These are phyloP conservation scores for Brachionus paranguensis DNA, from an alignment of 1,140 invertebrate species.

Conservation along the genomic window DNA sequence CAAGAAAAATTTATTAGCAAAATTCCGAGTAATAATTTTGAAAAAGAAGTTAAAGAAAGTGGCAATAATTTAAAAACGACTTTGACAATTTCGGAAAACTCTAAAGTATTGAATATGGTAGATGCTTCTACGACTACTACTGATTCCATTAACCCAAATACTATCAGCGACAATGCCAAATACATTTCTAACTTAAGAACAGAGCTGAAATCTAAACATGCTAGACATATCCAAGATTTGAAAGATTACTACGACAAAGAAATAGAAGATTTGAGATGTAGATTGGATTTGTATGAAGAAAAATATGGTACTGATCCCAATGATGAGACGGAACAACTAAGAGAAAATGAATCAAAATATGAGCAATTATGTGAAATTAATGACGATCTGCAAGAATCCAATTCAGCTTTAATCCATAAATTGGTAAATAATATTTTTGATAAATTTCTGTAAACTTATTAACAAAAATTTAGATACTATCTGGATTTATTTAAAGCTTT, in stretches of 20 bases:
- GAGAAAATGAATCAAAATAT: constrained; percentile 14
- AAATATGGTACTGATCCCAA: neutral
- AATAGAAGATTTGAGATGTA: neutral
- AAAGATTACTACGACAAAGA: constrained; percentile 37
- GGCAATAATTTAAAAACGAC: neutral
- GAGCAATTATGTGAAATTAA: neutral
- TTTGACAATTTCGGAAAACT: neutral
- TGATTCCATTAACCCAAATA: neutral
- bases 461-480: too few relatives aligned
- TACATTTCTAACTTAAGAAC: constrained; percentile 19
- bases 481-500: too few relatives aligned
- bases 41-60: neutral
- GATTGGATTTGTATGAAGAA: neutral
- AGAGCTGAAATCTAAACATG: constrained; percentile 23
- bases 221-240: constrained; percentile 17
- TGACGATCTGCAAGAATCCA: neutral
- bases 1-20: constrained; percentile 9
- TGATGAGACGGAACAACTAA: neutral
- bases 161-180: constrained; percentile 18
- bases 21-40: neutral
- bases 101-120: neutral
- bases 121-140: neutral
- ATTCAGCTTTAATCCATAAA: neutral
- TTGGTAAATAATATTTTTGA: neutral
- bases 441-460: neutral